Evolutionary conservation across 2,113 vertebrate species (phyloP).

Genomic region (Lynx canadensis): DNA sequence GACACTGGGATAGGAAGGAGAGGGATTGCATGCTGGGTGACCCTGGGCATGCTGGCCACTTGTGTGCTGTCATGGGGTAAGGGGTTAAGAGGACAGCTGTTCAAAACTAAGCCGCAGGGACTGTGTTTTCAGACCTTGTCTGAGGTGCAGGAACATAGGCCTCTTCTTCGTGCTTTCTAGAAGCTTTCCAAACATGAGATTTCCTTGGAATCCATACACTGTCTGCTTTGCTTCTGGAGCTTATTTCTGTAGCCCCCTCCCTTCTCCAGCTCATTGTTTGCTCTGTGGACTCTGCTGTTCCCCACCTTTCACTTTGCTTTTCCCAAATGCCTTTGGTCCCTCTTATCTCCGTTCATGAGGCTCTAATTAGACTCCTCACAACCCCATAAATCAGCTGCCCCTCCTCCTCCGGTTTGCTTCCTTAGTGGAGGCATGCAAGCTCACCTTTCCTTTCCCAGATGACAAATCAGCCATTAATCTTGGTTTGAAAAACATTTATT

Average conservation of each 20-base stretch:
- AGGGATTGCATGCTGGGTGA: accelerated
- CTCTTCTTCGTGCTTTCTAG: not conserved
- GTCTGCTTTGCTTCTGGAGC: not conserved
- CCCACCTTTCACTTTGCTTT: slow-evolving; percentile 62
- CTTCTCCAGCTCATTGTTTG: not conserved
- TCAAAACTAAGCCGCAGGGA: not conserved
- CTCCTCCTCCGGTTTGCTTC: slow-evolving; percentile 51
- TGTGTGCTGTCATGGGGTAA: not conserved
- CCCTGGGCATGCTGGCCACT: not conserved
- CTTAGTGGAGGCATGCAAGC: slow-evolving; percentile 35
- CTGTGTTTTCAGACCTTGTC: slow-evolving; percentile 26
- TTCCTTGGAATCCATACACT: not conserved
- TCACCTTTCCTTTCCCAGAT: slow-evolving; percentile 68
- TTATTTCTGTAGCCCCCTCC: not conserved
- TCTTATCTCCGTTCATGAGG: slow-evolving; percentile 36
- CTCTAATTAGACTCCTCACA: slow-evolving; percentile 59
- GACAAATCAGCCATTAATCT: slow-evolving; percentile 81
- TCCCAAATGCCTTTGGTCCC: not conserved
- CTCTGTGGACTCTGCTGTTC: not conserved
- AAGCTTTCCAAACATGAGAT: not conserved
- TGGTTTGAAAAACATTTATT: slow-evolving; percentile 77
- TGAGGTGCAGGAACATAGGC: not conserved
- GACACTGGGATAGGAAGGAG: not conserved
- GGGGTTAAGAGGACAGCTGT: not conserved
- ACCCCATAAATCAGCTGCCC: slow-evolving; percentile 62